Percentiles rank a stretch among this genome's conserved stretches.
These are phyloP conservation scores for Pseudochaenichthys georgianus DNA, from an alignment of 2,797 vertebrate species.

Conservation along the genomic window DNA sequence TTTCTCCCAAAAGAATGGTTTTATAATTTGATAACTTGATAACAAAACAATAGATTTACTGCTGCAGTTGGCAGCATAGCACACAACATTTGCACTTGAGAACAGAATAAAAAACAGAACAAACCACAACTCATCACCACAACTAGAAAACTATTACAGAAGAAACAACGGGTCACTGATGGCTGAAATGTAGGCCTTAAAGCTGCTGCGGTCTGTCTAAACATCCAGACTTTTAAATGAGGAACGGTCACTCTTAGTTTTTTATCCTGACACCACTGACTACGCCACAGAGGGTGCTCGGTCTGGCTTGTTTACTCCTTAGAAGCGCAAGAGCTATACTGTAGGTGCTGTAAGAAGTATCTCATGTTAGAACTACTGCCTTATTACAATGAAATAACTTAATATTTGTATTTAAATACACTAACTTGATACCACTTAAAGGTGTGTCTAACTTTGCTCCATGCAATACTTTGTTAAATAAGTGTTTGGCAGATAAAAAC, in stretches of 20 bases:
- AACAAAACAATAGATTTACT: neutral
- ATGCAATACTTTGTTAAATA: neutral
- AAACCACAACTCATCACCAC: slow-evolving; percentile 5
- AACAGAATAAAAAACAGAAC: neutral
- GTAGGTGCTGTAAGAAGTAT: neutral
- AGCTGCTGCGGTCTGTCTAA: slow-evolving; percentile 4
- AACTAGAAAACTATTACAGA: slow-evolving; percentile 26
- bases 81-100: neutral
- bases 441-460: neutral
- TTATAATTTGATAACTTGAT: neutral
- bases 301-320: neutral
- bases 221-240: slow-evolving; percentile 3
- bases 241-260: neutral
- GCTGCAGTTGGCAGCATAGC: neutral
- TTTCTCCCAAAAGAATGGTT: neutral
- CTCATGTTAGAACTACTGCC: neutral
- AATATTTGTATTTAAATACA: neutral
- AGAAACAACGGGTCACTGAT: slow-evolving; percentile 17
- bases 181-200: slow-evolving; percentile 15
- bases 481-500: too few relatives aligned
- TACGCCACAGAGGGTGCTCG: neutral
- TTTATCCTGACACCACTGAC: neutral
- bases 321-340: neutral
- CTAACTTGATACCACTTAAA: neutral
- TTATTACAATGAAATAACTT: neutral